These are phyloP conservation scores for Manacus vitellinus DNA, from an alignment of 2,113 vertebrate species.

Conservation along the genomic window DNA sequence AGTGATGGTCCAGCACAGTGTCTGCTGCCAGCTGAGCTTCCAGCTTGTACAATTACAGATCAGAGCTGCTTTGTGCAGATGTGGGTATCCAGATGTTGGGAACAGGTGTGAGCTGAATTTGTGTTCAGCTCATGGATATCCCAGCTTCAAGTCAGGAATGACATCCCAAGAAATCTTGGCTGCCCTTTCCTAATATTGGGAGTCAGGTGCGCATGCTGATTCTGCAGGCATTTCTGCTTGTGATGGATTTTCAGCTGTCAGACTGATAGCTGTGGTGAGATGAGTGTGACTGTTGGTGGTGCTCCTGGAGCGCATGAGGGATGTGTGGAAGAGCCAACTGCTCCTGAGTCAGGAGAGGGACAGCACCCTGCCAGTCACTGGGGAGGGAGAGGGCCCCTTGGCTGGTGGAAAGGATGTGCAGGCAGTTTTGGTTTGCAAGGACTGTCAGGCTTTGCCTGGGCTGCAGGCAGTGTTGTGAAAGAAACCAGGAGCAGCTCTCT, in stretches of 20 bases:
- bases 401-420: background rate
- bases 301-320: background rate
- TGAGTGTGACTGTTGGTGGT: background rate
- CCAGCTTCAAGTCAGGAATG: background rate
- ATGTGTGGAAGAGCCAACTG: background rate
- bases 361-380: background rate
- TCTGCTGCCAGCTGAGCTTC: background rate
- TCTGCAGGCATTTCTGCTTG: background rate
- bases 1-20: background rate
- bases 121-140: background rate
- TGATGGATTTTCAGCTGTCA: background rate
- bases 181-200: background rate
- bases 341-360: background rate
- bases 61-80: background rate
- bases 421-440: background rate
- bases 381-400: background rate
- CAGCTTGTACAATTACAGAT: background rate
- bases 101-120: background rate
- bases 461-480: background rate
- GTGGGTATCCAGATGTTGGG: background rate
- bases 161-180: background rate
- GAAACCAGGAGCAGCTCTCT: background rate
- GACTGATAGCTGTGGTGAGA: background rate
- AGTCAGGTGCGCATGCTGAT: background rate
- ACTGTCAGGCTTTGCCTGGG: background rate